These are phyloP conservation scores for Drosophila robusta DNA, from an alignment of 2,888 invertebrate genomes.

Conservation along the genomic window DNA sequence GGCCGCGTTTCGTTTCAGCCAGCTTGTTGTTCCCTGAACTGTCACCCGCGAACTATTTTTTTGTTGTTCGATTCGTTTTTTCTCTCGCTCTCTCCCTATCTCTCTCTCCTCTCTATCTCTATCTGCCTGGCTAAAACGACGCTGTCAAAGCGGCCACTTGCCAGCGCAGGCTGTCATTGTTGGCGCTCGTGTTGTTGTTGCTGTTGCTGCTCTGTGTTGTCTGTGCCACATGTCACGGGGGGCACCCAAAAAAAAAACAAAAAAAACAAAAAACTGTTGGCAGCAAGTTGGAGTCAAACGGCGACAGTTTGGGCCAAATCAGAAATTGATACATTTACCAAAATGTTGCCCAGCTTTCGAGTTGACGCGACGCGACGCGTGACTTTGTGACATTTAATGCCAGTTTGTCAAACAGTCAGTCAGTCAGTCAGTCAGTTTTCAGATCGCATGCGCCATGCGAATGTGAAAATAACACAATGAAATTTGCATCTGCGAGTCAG, in stretches of 20 bases:
- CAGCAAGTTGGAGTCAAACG: conserved; percentile 18
- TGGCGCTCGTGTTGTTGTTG: conserved; percentile 22
- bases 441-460: conserved; percentile 58
- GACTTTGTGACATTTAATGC: conserved; percentile 78
- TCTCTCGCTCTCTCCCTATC: too few relatives aligned
- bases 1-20: conserved; percentile 4
- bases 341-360: conserved; percentile 58
- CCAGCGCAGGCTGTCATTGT: conserved; percentile 48
- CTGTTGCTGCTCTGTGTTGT: conserved; percentile 23
- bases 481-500: conserved; percentile 58
- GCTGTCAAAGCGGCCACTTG: conserved; percentile 73
- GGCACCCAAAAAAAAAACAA: neutral
- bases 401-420: conserved; percentile 61
- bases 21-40: conserved; percentile 41
- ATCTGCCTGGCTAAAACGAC: conserved; percentile 51
- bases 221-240: conserved; percentile 52
- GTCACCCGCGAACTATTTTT: conserved; percentile 51
- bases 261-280: conserved; percentile 15
- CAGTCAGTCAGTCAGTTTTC: conserved; percentile 24
- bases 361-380: conserved; percentile 58
- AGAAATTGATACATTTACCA: conserved; percentile 76
- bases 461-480: conserved; percentile 73
- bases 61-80: conserved; percentile 1
- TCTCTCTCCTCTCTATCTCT: neutral
- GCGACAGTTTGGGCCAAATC: conserved; percentile 61